Evolutionary conservation across 2,113 vertebrate species (phyloP), one percentile per base, ranked within the genome.

Genomic region (Polypterus senegalus): DNA sequence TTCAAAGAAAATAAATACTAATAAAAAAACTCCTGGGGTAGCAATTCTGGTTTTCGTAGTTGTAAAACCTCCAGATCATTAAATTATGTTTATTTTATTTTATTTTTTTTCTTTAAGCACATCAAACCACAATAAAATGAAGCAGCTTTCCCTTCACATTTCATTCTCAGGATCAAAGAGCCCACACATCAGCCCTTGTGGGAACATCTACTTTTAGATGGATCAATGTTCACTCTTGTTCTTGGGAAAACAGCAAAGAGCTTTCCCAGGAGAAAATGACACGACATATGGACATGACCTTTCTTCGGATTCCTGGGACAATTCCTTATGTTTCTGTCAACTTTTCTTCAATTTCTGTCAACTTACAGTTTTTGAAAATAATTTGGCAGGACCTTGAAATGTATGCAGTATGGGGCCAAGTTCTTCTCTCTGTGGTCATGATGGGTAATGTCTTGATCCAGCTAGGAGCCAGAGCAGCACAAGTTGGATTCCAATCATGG

Each of bases 391-490:
- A 74, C 80, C 79, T 80, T 66, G 74, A 76, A 63, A 67, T 74
- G 71, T 77, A 79, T 3, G 67, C 62, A 70, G 77, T 48, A 61
- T 43, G 54, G 63, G 59, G 62, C 61, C 60, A 55, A 53, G 65
- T 84, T 84, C 74, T 89, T 77, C 75, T 78, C 70, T 66, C 69
- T 66, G 69, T 71, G 84, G 87, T 95, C 93, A 98, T 88, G 92
- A 93, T 70, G 85, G 88, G 73, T 75, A 79, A 69, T 71, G 74
- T 73, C 73, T 83, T 66, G 79, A 85, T 75, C 89, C 89, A 57
- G 84, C 84, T 74, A 90, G 69, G 62, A 95, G 83, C 91, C 93
- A 96, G 67, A 97, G 83, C 63, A 97, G 83, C 63, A 90, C 66
- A 68, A 93, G 48, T 71, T 97, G 96, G 75, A 91, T 78, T 67